phyloP scores from a whole-genome alignment of 1,140 invertebrate species.

The Trichomalopsis sarcophagae region DNA sequence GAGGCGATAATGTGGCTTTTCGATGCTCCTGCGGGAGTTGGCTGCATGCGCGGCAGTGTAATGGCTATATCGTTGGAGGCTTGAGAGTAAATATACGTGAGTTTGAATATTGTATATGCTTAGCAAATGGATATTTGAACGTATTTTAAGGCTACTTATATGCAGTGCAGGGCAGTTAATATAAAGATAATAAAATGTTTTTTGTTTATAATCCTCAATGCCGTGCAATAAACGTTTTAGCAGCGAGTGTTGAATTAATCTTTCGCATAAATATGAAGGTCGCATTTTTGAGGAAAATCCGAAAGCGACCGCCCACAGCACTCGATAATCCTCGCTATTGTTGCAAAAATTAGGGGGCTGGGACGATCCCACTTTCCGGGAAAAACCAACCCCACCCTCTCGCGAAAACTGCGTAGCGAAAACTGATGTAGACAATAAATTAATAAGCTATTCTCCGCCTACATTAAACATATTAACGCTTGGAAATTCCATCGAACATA shows the following conservation, averaged over 20 bases:
- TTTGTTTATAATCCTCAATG: background rate
- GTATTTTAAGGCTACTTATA: background rate
- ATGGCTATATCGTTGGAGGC: background rate
- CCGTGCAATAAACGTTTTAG: background rate
- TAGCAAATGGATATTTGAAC: background rate
- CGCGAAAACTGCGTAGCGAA: background rate
- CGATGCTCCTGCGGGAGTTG: background rate
- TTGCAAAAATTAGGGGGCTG: background rate
- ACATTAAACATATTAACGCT: constrained; percentile 8
- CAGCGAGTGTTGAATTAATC: background rate
- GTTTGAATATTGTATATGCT: background rate
- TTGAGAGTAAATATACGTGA: background rate
- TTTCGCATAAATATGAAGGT: background rate
- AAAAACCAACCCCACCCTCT: background rate
- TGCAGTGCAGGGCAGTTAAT: background rate
- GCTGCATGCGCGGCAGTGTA: background rate
- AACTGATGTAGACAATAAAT: background rate
- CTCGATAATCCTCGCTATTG: background rate
- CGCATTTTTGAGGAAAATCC: background rate
- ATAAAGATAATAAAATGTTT: background rate
- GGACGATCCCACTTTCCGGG: background rate
- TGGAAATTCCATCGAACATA: background rate
- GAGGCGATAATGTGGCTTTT: constrained; percentile 8
- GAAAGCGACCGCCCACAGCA: background rate
- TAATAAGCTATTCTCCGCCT: background rate